Base-by-base conservation (phyloP, 2,888 invertebrate genomes). In the Ectropis crepuscularia region DNA sequence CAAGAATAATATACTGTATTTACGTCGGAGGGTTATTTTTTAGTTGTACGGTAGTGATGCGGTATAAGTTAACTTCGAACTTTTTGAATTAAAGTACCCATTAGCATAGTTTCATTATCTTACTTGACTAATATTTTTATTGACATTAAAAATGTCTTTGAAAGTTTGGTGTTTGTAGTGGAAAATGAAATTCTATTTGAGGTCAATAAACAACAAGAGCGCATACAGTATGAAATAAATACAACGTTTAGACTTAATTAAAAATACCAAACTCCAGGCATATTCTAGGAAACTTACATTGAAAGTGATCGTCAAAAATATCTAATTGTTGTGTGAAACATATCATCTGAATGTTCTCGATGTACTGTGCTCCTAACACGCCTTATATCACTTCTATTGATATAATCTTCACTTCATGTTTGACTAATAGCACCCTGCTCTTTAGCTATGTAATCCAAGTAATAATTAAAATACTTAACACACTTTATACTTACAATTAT, bases 391-490 rank as follows among this genome's bases (percentile, higher is more conserved):
- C 47, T 54, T 54, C 41, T 63, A 53, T 63, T 71, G 58, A 68
- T 73, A 71, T 53, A 67, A 65, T 70, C 65, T 70, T 63, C 71
- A 75, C 71, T 75, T 76, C 72, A 66, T 78, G 64, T 76, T 76
- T 78, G 67, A 9, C 37, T 81, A 80, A 85, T 87, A 88, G 89
- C 89, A 89, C 89, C 87, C 88, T 88, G 83, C 70, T 77, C 72
- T 78, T 77, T 75, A 70, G 74, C 57, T 65, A 64, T 51, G 41
- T 51, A 37, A 50, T 62, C 61, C 36, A 48, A 36, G 39, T 46
- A 37, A 39, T 46, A 55, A 46, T 36, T 2, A 47, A 16, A 16
- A 46, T 46, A 55, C 39, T 39, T 39, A 46, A 47, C 55, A 47
- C 55, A 46, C 8, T 47, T 55, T 28, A 55, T 48, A 39, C 47